phyloP scores from a whole-genome alignment of 2,113 vertebrate species.

The Cheirogaleus medius region DNA sequence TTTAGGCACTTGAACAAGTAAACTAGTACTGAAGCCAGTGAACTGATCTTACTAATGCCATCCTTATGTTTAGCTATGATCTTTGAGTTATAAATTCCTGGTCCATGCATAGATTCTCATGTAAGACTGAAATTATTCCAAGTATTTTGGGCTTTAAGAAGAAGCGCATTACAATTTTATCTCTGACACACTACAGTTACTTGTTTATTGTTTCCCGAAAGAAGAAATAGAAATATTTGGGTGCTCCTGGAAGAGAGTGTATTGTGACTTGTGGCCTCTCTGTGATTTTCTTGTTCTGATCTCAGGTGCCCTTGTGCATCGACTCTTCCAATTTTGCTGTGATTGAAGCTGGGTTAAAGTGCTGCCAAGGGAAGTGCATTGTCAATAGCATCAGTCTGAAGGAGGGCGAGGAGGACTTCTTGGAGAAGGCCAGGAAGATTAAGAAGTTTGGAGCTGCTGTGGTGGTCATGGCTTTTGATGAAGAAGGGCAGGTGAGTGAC shows the following conservation, averaged over 20 bases:
- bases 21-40: not conserved
- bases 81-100: not conserved
- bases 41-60: not conserved
- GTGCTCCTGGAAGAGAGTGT: not conserved
- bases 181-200: not conserved
- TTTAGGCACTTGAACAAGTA: not conserved
- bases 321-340: slow-evolving; percentile 97
- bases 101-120: not conserved
- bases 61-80: not conserved
- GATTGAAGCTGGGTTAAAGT: slow-evolving; percentile 96
- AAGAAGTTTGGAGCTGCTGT: slow-evolving; percentile 94
- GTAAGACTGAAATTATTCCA: not conserved
- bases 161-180: not conserved
- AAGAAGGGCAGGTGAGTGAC: slow-evolving; percentile 92
- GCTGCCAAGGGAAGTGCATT: slow-evolving; percentile 97
- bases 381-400: slow-evolving; percentile 99
- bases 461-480: slow-evolving; percentile 98
- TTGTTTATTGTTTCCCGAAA: not conserved
- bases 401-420: slow-evolving; percentile 94
- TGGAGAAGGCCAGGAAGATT: slow-evolving; percentile 89
- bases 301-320: slow-evolving; percentile 96
- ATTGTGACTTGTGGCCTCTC: not conserved
- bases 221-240: not conserved
- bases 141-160: not conserved
- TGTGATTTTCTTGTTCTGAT: not conserved